phyloP scores from a whole-genome alignment of 2,113 vertebrate genomes.

The Bambusicola thoracicus region DNA sequence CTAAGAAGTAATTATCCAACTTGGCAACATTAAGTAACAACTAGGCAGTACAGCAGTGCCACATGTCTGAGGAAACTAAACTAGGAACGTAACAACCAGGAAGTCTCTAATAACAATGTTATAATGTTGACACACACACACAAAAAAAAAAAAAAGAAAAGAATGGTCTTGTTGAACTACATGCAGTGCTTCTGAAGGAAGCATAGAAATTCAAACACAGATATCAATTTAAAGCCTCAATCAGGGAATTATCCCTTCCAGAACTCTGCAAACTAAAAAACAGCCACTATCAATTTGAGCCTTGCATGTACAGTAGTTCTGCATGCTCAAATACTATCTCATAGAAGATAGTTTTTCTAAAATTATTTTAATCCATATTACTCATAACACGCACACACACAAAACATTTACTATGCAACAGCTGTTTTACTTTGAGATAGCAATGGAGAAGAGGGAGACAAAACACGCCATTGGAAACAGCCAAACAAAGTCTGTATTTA shows the following conservation, averaged over 20 bases:
- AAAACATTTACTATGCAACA: neutral
- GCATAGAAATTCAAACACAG: constrained; percentile 38
- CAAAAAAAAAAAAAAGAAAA: constrained; percentile 49
- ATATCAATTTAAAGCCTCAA: neutral
- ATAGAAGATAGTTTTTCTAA: neutral
- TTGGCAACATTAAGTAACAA: neutral
- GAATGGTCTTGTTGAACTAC: neutral
- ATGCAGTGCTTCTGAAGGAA: neutral
- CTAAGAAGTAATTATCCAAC: neutral
- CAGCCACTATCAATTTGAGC: neutral
- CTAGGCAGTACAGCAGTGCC: neutral
- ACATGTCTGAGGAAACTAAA: neutral
- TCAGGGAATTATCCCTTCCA: neutral
- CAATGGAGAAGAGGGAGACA: neutral
- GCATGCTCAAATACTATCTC: neutral
- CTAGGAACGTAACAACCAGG: neutral
- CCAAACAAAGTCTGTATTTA: neutral
- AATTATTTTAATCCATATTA: neutral
- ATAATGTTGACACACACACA: too few species aligned
- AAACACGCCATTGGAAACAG: neutral
- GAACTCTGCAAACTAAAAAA: neutral
- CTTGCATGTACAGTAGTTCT: fast-evolving
- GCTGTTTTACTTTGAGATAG: neutral
- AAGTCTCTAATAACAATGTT: neutral
- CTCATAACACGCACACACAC: neutral